Percentiles rank a stretch among this genome's conserved stretches.
These are phyloP conservation scores for Stictocephala bisonia DNA, from an alignment of 2,888 invertebrate genomes.

Conservation along the genomic window DNA sequence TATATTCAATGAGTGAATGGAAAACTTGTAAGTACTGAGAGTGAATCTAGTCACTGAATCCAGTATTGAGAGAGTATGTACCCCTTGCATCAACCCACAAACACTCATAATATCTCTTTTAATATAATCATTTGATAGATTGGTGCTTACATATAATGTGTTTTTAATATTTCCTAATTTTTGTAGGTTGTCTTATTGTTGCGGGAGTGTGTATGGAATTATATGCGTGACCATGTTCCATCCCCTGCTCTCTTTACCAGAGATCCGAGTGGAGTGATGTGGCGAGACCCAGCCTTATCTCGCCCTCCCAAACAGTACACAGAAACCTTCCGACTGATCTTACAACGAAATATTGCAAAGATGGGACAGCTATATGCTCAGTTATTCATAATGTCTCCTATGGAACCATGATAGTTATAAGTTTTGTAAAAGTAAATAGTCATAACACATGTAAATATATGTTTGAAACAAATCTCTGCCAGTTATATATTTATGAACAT, in stretches of 20 bases:
- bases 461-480: no score
- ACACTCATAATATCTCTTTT: no score
- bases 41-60: no score
- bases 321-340: slow-evolving; percentile 80
- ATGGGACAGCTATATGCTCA: slow-evolving; percentile 82
- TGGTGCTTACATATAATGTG: slow-evolving; percentile 7
- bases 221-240: slow-evolving; percentile 88
- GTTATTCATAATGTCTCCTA: slow-evolving; percentile 68
- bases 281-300: slow-evolving; percentile 80
- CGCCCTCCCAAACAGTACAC: slow-evolving; percentile 80
- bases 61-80: no score
- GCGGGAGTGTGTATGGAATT: slow-evolving; percentile 90
- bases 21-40: no score
- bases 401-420: no score
- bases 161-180: slow-evolving; percentile 40
- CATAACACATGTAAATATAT: no score
- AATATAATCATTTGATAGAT: neutral
- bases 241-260: slow-evolving; percentile 83
- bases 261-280: slow-evolving; percentile 68
- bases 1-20: no score
- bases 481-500: no score
- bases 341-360: slow-evolving; percentile 82
- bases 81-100: no score
- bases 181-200: slow-evolving; percentile 80
- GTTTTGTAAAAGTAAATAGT: no score